Evolutionary conservation across 2,797 vertebrate species (phyloP).

Genomic region (Chanos chanos): DNA sequence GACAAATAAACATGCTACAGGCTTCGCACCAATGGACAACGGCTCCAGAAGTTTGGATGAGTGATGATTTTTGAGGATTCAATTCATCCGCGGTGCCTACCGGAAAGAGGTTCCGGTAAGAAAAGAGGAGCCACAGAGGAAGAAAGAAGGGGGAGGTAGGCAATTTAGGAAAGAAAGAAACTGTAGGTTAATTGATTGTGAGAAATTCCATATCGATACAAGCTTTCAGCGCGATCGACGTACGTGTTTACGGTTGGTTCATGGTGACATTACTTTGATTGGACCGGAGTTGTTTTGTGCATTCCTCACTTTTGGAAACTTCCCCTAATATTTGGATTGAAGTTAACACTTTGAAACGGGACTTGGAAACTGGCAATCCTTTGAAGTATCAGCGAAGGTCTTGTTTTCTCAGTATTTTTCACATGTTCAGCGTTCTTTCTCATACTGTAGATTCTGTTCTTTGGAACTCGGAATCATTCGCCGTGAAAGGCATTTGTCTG

Average conservation of each 20-base stretch:
- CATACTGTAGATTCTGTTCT: not conserved
- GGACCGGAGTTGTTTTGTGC: constrained; percentile 3
- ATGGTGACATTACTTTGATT: too few species aligned
- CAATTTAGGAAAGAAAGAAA: constrained; percentile 75
- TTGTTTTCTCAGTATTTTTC: not conserved
- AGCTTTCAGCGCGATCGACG: not conserved
- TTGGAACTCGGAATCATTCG: not conserved
- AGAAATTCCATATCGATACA: constrained; percentile 28
- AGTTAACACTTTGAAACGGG: constrained; percentile 33
- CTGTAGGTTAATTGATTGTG: constrained; percentile 33
- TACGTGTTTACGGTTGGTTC: constrained; percentile 7
- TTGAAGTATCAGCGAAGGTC: constrained; percentile 10
- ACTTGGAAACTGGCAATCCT: constrained; percentile 17
- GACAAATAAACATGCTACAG: constrained; percentile 3
- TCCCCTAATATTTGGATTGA: constrained; percentile 22
- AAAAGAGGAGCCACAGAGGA: constrained; percentile 57
- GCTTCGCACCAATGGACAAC: constrained; percentile 23
- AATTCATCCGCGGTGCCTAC: constrained; percentile 61
- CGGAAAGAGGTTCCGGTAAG: constrained; percentile 74
- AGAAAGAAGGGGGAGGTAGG: constrained; percentile 65
- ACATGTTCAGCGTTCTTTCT: constrained; percentile 2
- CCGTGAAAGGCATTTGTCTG: constrained; percentile 1
- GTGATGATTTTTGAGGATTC: constrained; percentile 61
- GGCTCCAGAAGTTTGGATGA: constrained; percentile 47
- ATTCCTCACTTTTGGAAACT: constrained; percentile 4